Conservation (phyloP, 2,797 vertebrate species). For the Alcedo atthis region DNA sequence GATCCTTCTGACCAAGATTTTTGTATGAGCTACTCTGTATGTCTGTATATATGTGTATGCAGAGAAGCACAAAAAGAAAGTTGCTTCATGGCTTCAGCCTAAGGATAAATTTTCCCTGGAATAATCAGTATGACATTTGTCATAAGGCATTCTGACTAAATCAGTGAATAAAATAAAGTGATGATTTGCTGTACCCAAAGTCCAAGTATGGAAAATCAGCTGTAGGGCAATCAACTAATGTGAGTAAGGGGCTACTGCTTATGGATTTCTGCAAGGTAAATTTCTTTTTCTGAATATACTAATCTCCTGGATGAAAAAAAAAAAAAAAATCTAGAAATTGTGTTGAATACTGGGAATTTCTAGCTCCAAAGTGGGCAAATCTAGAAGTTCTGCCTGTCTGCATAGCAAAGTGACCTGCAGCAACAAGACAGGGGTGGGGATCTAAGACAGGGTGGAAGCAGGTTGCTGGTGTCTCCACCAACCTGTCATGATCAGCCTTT, state of each 20-base stretch:
- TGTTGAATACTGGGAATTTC: not conserved
- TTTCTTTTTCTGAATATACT: not conserved
- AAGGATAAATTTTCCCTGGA: not conserved
- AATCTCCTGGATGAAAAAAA: not conserved
- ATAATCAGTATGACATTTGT: not conserved
- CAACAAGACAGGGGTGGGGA: not conserved
- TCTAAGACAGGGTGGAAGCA: not conserved
- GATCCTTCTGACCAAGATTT: not conserved
- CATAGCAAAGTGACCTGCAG: not conserved
- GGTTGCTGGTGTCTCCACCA: not conserved
- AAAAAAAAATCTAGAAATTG: not conserved
- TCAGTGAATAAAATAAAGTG: not conserved
- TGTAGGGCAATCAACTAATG: not conserved
- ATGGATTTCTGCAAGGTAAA: not conserved
- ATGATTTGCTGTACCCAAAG: not conserved
- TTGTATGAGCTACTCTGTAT: not conserved
- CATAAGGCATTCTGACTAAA: not conserved
- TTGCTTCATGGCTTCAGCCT: not conserved
- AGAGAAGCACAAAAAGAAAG: not conserved
- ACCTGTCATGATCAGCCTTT: accelerated
- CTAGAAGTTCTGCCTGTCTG: not conserved
- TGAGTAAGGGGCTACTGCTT: not conserved
- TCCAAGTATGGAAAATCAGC: not conserved
- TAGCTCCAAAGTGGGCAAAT: not conserved
- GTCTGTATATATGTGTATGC: not conserved